Evolutionary conservation across 2,888 invertebrate genomes (phyloP).

Genomic region (Drosophila anomelani): DNA sequence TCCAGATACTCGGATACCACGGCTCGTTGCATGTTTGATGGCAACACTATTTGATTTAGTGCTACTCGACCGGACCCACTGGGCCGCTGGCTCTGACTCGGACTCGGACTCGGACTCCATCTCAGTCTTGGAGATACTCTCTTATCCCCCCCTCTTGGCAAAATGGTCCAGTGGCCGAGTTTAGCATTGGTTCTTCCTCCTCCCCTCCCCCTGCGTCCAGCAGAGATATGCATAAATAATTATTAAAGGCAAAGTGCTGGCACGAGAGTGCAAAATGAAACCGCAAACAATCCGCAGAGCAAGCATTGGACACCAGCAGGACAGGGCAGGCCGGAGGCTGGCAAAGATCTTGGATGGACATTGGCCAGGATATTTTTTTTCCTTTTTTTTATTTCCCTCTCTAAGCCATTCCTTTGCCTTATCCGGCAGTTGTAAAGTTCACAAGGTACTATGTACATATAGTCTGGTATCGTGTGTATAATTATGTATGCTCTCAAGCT

Average conservation of each 20-base stretch:
- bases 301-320: constrained; percentile 16
- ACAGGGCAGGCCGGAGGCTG: neutral
- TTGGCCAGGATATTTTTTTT: constrained; percentile 4
- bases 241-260: constrained; percentile 49
- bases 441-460: neutral
- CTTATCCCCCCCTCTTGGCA: neutral
- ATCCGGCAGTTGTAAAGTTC: constrained; percentile 2
- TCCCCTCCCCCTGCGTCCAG: neutral
- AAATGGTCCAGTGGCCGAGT: constrained; percentile 23
- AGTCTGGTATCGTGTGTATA: constrained; percentile 1
- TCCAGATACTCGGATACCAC: constrained; percentile 32
- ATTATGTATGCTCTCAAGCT: constrained; percentile 7
- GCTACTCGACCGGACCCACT: constrained; percentile 40
- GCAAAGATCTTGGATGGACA: constrained; percentile 13
- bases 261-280: constrained; percentile 37
- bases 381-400: neutral
- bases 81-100: constrained; percentile 1
- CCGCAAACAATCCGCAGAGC: constrained; percentile 38
- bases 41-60: constrained; percentile 72
- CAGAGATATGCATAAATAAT: constrained; percentile 65
- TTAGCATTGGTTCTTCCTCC: constrained; percentile 8
- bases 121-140: neutral
- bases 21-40: constrained; percentile 74
- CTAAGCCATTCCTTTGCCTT: neutral
- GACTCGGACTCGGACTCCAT: constrained; percentile 1